Evolutionary conservation across 2,888 invertebrate genomes (phyloP).

Genomic region (Oscheius sp.): DNA sequence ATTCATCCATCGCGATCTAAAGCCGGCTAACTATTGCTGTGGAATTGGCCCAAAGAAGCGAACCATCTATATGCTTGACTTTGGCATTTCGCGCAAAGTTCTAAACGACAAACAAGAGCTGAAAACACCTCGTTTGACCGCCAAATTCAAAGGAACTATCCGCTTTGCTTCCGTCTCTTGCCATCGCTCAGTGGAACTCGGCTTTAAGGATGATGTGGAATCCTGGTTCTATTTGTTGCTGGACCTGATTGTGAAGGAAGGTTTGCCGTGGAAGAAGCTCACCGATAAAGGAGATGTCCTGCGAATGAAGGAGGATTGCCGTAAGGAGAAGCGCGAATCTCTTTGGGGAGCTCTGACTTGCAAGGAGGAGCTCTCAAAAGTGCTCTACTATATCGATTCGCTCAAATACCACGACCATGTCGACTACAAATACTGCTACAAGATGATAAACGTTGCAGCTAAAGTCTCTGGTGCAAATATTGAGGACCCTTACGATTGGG

Average conservation of each 20-base stretch:
- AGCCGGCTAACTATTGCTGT: slow-evolving; percentile 61
- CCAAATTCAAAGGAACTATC: slow-evolving; percentile 62
- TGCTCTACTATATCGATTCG: slow-evolving; percentile 57
- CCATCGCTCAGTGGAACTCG: slow-evolving; percentile 55
- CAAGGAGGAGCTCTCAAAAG: slow-evolving; percentile 44
- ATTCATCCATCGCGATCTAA: slow-evolving; percentile 64
- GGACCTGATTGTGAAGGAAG: slow-evolving; percentile 51
- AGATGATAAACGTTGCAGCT: slow-evolving; percentile 30
- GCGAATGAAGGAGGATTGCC: slow-evolving; percentile 46
- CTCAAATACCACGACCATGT: slow-evolving; percentile 14
- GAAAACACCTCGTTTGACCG: slow-evolving; percentile 47
- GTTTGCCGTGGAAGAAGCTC: slow-evolving; percentile 59
- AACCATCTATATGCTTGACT: slow-evolving; percentile 63
- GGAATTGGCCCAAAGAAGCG: slow-evolving; percentile 35
- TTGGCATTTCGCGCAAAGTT: slow-evolving; percentile 61
- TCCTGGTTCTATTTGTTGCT: slow-evolving; percentile 65
- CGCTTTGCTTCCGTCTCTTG: slow-evolving; percentile 62
- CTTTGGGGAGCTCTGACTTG: slow-evolving; percentile 38
- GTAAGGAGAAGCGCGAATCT: slow-evolving; percentile 38
- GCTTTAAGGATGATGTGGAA: slow-evolving; percentile 64
- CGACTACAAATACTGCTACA: slow-evolving; percentile 18
- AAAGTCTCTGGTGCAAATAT: slow-evolving; percentile 36
- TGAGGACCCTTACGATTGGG: slow-evolving; percentile 58
- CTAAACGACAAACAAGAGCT: slow-evolving; percentile 50
- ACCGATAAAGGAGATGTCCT: slow-evolving; percentile 53